Conservation (phyloP, 2,888 invertebrate genomes). For the Cheilosia vernalis region DNA sequence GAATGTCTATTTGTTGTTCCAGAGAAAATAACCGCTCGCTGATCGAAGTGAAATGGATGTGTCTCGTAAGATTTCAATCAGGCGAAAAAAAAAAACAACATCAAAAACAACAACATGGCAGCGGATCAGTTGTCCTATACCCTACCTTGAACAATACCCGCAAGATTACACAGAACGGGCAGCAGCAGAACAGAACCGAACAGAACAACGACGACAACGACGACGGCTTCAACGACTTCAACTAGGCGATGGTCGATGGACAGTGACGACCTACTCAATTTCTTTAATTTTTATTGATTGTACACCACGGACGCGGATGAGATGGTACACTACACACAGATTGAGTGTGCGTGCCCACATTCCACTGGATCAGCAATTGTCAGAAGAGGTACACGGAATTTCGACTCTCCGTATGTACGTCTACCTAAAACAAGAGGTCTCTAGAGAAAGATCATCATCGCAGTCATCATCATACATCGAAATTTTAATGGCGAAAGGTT, state of each 20-base stretch:
- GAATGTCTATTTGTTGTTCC: slow-evolving; percentile 40
- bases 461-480: slow-evolving; percentile 73
- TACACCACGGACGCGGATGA: slow-evolving; percentile 47
- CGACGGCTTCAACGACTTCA: too few species aligned
- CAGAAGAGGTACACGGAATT: slow-evolving; percentile 21
- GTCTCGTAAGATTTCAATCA: slow-evolving; percentile 72
- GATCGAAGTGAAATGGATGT: slow-evolving; percentile 68
- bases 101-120: slow-evolving; percentile 51
- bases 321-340: background rate
- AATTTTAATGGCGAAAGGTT: slow-evolving; percentile 71
- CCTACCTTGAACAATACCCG: slow-evolving; percentile 51
- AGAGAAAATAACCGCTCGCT: slow-evolving; percentile 29
- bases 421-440: slow-evolving; percentile 54
- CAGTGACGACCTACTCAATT: slow-evolving; percentile 74
- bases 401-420: background rate
- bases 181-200: background rate
- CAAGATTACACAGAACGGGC: slow-evolving; percentile 36
- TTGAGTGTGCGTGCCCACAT: slow-evolving; percentile 73
- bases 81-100: slow-evolving; percentile 19
- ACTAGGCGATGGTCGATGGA: slow-evolving; percentile 29
- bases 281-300: slow-evolving; percentile 75
- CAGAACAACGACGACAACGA: slow-evolving; percentile 10
- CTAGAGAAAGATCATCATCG: slow-evolving; percentile 73
- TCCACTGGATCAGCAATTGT: slow-evolving; percentile 61
- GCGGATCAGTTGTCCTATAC: slow-evolving; percentile 29